Evolutionary conservation across 2,797 vertebrate species (phyloP), one percentile per base, ranked within the genome.

Genomic region (Trematomus bernacchii): DNA sequence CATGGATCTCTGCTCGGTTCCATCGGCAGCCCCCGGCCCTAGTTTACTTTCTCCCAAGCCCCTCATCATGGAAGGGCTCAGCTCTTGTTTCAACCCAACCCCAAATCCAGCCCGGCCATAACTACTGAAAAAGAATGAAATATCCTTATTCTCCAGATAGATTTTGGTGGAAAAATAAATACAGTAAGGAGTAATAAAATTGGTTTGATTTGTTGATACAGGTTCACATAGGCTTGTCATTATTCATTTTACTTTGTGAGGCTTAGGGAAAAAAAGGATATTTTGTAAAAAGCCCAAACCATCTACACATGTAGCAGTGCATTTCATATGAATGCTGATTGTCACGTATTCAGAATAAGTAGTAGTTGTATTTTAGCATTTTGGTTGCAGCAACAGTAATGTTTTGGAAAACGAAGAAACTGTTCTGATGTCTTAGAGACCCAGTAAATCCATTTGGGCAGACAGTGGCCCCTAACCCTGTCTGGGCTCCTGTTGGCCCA

Each of bases 401-500:
- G 1, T 53, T 76, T 80, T 76, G 10, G 15, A 64, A 54, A 14
- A 68, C 11, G 50, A 51, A 61, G 23, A 53, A 18, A 61, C 73
- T 1, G 18, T 15, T 63, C 19, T 51, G 18, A 78, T 51, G 48
- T 66, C 76, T 73, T 66, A 58, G n/a, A 67, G 9, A 74, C 15
- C 60, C 66, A 66, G 46, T 74, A 79, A 71, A 85, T 52, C 23
- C 63, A 53, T 11, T 64, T 12, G 19, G 55, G 80, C 10, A 51
- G 71, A 71, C 79, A 62, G 51, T 42, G 69, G 66, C 85, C 67
- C 66, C 52, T 54, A 65, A 83, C 72, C 87, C 68, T 21, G 46
- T 68, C 66, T 72, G 58, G 76, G 74, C 81, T 83, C 76, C 78
- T 70, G 59, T 80, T 88, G 74, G 75, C 83, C 81, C 51, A 77